Conservation (phyloP, 2,888 invertebrate genomes). For the Dynastes tityus region DNA sequence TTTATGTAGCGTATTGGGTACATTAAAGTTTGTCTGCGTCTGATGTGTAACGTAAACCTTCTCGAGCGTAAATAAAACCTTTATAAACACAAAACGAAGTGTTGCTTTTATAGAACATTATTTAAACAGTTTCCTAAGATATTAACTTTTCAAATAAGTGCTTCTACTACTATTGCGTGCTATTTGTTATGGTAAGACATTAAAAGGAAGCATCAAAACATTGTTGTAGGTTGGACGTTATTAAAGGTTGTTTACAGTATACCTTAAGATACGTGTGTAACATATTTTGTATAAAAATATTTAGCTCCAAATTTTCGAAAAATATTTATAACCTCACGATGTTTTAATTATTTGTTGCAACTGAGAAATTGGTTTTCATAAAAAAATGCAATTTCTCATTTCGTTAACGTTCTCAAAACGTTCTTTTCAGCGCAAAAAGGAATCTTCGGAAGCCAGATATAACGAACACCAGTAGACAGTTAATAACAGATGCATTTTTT, state of each 20-base stretch:
- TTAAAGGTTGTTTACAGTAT: not conserved
- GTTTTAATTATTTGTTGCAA: too few relatives aligned
- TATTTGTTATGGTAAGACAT: not conserved
- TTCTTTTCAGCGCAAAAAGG: too few relatives aligned
- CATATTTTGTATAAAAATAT: not conserved
- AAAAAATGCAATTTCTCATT: too few relatives aligned
- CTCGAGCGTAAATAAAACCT: not conserved
- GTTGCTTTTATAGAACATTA: not conserved
- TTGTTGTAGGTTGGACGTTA: not conserved
- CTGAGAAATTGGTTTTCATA: too few relatives aligned
- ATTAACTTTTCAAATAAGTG: not conserved
- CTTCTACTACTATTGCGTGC: not conserved
- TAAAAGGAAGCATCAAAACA: not conserved
- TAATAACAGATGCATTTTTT: too few relatives aligned
- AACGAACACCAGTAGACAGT: too few relatives aligned
- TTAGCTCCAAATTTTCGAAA: not conserved
- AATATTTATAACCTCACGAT: not conserved
- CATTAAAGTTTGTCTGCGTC: not conserved
- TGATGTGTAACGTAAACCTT: conserved; percentile 14
- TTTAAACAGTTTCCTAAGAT: not conserved
- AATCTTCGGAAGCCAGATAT: too few relatives aligned
- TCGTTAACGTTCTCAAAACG: too few relatives aligned
- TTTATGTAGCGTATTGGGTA: not conserved
- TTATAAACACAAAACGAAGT: conserved; percentile 12
- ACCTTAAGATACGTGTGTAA: not conserved